Conservation (phyloP, 1,140 invertebrate genomes). For the Conus ventricosus region DNA sequence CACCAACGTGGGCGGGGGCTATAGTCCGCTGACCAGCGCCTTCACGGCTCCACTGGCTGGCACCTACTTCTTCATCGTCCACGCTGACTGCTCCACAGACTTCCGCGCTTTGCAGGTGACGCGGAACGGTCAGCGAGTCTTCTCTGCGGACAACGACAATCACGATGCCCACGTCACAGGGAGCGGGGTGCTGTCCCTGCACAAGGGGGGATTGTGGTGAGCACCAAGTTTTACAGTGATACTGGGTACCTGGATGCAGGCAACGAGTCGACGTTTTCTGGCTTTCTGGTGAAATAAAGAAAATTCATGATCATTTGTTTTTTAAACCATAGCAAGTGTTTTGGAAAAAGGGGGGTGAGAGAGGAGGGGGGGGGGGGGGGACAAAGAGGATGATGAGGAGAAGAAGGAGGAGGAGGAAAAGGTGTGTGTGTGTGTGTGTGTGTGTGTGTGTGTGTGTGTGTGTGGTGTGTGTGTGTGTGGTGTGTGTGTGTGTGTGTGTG, state of each 20-base stretch:
- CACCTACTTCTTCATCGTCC: background rate
- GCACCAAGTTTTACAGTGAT: background rate
- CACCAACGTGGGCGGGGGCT: background rate
- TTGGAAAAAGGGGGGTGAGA: too few species aligned
- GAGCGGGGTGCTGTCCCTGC: background rate
- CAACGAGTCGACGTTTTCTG: background rate
- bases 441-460: too few species aligned
- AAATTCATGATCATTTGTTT: too few species aligned
- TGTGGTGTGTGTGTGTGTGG: too few species aligned
- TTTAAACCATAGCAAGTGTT: too few species aligned
- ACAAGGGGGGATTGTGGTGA: background rate
- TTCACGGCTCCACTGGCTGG: background rate
- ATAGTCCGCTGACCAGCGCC: background rate
- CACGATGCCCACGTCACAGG: background rate
- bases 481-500: too few species aligned
- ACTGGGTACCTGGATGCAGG: background rate
- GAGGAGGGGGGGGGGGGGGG: too few species aligned
- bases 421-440: too few species aligned
- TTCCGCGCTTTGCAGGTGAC: background rate
- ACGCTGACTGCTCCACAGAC: background rate
- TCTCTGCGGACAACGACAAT: background rate
- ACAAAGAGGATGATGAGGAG: too few species aligned
- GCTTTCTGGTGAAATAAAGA: background rate
- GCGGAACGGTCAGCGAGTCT: too few species aligned
- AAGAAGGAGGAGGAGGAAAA: too few species aligned